These are phyloP conservation scores for Euschistus heros DNA, from an alignment of 1,140 invertebrate genomes.

Conservation along the genomic window DNA sequence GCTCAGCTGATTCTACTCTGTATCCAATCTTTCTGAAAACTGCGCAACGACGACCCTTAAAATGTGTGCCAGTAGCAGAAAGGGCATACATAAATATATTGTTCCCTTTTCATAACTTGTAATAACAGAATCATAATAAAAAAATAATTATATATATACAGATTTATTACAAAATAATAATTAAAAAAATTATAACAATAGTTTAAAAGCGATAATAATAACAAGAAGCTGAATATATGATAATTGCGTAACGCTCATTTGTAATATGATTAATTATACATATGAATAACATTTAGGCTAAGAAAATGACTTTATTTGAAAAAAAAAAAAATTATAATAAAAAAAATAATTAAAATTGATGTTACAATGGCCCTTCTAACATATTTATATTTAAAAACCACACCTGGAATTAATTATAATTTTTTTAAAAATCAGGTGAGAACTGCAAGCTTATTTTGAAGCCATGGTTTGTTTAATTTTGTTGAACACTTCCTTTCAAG, in stretches of 20 bases:
- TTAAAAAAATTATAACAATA: neutral
- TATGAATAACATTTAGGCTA: neutral
- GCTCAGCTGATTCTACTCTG: neutral
- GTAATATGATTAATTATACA: neutral
- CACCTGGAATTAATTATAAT: too few species aligned
- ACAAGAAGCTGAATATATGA: neutral
- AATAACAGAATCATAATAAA: neutral
- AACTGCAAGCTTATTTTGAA: too few species aligned
- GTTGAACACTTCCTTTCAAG: too few species aligned
- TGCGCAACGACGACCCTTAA: neutral
- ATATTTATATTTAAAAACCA: too few species aligned
- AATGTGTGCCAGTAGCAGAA: conserved; percentile 6
- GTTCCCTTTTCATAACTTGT: neutral
- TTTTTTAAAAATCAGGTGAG: too few species aligned
- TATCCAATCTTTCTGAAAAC: neutral
- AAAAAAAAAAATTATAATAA: neutral
- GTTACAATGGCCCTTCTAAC: too few species aligned
- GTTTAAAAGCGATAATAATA: too few species aligned
- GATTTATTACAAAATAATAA: neutral
- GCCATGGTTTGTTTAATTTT: too few species aligned
- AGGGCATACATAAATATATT: neutral
- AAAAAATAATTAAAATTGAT: too few species aligned
- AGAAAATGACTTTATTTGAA: neutral
- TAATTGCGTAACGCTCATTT: neutral
- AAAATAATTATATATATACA: conserved; percentile 3